Base-by-base conservation (phyloP, 1,140 invertebrate genomes). In the Bombus waltoni region DNA sequence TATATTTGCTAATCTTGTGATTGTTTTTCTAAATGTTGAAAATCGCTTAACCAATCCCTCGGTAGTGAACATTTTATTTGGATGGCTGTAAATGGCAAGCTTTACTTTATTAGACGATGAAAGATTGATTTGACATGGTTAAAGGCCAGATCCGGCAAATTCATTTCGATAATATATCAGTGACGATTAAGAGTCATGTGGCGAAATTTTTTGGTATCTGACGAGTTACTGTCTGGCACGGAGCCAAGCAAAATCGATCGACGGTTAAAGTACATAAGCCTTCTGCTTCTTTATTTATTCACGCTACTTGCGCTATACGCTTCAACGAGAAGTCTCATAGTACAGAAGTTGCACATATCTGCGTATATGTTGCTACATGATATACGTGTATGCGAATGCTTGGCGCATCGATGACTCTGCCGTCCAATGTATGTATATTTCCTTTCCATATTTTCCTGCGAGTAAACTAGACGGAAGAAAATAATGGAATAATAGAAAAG, bases 161-260 rank as follows among this genome's bases (percentile, higher is more conserved):
- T 81, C 47, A 75, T 81, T 85, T 78, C 42, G 47, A 76, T 35
- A 18, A 72, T 68, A n/a, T 53, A 68, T 66, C 47, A 62, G n/a
- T 40, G 35, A 35, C 57, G 65, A 82, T 86, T 86, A 57, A 59
- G 42, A 44, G 66, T 74, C 68, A 62, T 42, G 78, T 57, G 59
- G 85, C 68, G 81, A 89, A 88, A 87, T 87, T 88, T 71, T 91
- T 89, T 70, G 85, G 90, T 91, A 91, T 90, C 88, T 91, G 88
- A 92, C 83, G 86, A 90, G 83, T 68, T 71, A 65, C 42, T 88
- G 81, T 75, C 76, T 92, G 91, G 91, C 88, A 87, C 73, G 68
- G 13, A 71, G 87, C 90, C 90, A 92, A 87, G 75, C 38, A 88
- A 91, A 91, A 92, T 92, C 90, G 90, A 92, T 92, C 87, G 90